These are phyloP conservation scores for Balearica regulorum DNA, from an alignment of 2,797 vertebrate species.

Conservation along the genomic window DNA sequence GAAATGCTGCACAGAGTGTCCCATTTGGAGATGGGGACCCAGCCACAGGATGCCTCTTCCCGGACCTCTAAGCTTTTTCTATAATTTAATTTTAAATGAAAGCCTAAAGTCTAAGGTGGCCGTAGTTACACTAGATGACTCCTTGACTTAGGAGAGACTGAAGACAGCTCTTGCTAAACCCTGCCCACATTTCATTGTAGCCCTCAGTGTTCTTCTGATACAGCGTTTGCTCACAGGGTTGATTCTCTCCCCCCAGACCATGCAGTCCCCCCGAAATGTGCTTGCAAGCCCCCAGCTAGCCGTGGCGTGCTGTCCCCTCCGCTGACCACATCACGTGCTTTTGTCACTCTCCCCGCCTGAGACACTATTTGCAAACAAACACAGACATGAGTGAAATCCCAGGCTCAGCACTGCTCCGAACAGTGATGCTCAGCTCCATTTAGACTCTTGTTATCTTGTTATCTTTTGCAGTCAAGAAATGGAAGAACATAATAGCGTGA, in stretches of 20 bases:
- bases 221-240: not conserved
- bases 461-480: not conserved
- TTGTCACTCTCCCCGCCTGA: not conserved
- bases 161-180: not conserved
- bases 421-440: not conserved
- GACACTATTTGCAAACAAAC: not conserved
- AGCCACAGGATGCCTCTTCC: not conserved
- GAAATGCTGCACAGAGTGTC: not conserved
- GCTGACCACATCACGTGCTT: not conserved
- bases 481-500: not conserved
- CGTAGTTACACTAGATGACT: not conserved
- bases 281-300: not conserved
- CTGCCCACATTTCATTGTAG: not conserved
- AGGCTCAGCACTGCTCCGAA: not conserved
- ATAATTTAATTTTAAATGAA: not conserved
- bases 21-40: not conserved
- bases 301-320: fast-evolving
- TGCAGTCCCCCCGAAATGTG: not conserved
- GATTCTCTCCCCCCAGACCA: not conserved
- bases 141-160: not conserved
- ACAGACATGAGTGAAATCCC: not conserved
- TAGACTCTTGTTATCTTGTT: not conserved
- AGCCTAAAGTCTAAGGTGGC: not conserved
- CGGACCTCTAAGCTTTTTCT: not conserved
- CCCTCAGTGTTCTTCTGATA: not conserved